phyloP scores from a whole-genome alignment of 2,888 invertebrate genomes.

The Ichneumoninae sp. region DNA sequence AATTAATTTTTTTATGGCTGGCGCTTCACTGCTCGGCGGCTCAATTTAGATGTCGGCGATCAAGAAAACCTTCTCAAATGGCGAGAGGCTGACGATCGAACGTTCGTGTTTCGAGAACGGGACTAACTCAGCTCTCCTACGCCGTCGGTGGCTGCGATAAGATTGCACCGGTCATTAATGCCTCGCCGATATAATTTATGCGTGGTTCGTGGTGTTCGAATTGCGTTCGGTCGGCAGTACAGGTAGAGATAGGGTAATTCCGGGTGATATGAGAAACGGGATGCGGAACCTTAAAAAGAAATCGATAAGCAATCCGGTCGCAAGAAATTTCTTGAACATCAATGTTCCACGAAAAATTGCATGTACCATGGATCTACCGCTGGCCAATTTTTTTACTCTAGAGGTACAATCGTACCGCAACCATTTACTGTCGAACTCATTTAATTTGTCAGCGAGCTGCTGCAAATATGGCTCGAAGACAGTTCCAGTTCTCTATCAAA shows the following conservation, averaged over 20 bases:
- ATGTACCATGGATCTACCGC: too few species aligned
- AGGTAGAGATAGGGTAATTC: slow-evolving; percentile 7
- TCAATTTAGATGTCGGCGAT: neutral
- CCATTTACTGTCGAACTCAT: too few species aligned
- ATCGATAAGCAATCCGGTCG: neutral
- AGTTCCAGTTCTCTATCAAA: too few species aligned
- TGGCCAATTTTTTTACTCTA: too few species aligned
- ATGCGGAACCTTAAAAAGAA: neutral
- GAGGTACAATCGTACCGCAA: too few species aligned
- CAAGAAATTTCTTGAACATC: neutral
- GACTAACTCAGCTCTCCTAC: slow-evolving; percentile 8
- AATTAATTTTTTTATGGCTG: neutral
- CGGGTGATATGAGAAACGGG: neutral
- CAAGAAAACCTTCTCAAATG: neutral
- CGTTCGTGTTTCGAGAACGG: slow-evolving; percentile 33
- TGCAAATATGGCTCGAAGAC: too few species aligned
- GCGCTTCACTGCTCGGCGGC: neutral
- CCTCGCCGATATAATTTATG: slow-evolving; percentile 66
- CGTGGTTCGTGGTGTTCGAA: slow-evolving; percentile 58
- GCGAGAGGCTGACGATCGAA: neutral
- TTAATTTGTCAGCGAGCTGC: too few species aligned
- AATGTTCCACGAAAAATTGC: too few species aligned
- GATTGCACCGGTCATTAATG: slow-evolving; percentile 69
- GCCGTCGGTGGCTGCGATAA: slow-evolving; percentile 64
- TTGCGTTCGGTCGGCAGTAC: slow-evolving; percentile 47